Conservation (phyloP, 2,888 invertebrate genomes). For the Apotomis capreana region DNA sequence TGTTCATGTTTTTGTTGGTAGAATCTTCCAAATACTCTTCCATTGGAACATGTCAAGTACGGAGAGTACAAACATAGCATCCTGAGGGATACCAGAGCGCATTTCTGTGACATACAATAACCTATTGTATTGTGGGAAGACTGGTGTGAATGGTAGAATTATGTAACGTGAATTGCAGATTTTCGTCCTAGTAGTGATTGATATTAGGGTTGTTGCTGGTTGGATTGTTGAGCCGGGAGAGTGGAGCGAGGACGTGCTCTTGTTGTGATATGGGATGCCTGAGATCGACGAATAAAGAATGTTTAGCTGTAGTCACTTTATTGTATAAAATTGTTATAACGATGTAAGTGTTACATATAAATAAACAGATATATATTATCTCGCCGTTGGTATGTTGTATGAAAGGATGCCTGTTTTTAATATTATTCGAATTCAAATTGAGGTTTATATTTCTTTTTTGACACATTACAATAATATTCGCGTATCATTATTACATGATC, state of each 20-base stretch:
- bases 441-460: conserved; percentile 55
- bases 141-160: conserved; percentile 47
- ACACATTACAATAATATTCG: conserved; percentile 45
- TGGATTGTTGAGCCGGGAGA: conserved; percentile 33
- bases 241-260: conserved; percentile 68
- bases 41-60: conserved; percentile 45
- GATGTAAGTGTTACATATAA: conserved; percentile 76
- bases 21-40: conserved; percentile 54
- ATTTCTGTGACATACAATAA: conserved; percentile 51
- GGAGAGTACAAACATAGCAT: conserved; percentile 67
- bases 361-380: conserved; percentile 65
- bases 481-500: conserved; percentile 38
- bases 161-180: conserved; percentile 60
- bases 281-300: conserved; percentile 59
- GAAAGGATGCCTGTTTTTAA: conserved; percentile 73
- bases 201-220: conserved; percentile 45
- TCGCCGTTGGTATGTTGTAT: conserved; percentile 65
- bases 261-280: conserved; percentile 70
- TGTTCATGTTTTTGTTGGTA: conserved; percentile 45
- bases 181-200: conserved; percentile 52
- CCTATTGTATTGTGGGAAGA: conserved; percentile 48
- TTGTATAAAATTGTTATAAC: conserved; percentile 69
- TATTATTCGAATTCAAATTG: conserved; percentile 72
- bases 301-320: conserved; percentile 63
- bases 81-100: conserved; percentile 55